Conservation (phyloP, 1,140 invertebrate genomes). For the Plodia interpunctella region DNA sequence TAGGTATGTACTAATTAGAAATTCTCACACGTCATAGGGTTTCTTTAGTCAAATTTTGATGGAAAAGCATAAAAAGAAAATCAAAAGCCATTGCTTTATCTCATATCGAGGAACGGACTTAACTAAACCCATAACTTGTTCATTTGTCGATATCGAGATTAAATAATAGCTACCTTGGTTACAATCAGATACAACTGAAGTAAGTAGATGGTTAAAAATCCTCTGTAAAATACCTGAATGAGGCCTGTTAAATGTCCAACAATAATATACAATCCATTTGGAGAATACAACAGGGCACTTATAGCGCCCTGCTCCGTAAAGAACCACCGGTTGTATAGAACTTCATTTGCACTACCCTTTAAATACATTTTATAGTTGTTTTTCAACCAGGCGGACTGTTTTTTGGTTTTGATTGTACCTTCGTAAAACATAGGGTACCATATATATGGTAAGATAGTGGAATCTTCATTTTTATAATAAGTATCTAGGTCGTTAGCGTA, state of each 20-base stretch:
- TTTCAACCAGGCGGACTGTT: conserved; percentile 34
- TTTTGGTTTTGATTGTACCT: conserved; percentile 21
- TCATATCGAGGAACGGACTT: too few relatives aligned
- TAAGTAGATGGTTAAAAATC: too few relatives aligned
- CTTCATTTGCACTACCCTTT: conserved; percentile 45
- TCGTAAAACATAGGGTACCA: conserved; percentile 63
- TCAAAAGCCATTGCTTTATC: too few relatives aligned
- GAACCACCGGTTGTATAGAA: conserved; percentile 54
- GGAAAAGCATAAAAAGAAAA: too few relatives aligned
- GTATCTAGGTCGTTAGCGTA: conserved; percentile 33
- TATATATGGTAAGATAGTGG: conserved; percentile 17
- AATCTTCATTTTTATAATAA: conserved; percentile 43
- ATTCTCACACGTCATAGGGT: too few relatives aligned
- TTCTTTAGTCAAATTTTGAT: too few relatives aligned
- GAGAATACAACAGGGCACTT: conserved; percentile 47
- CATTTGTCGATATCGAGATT: too few relatives aligned
- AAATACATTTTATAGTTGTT: conserved; percentile 47
- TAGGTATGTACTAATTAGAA: too few relatives aligned
- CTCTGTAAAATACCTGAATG: conserved; percentile 42
- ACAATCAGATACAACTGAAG: too few relatives aligned
- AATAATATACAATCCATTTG: conserved; percentile 50
- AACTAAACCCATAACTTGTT: too few relatives aligned
- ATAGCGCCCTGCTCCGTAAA: conserved; percentile 50
- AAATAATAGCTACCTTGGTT: too few relatives aligned
- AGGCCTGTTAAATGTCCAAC: conserved; percentile 58